Percentiles rank a stretch among this genome's conserved stretches.
Conservation (phyloP, 2,113 vertebrate species). For the Rafetus swinhoei region DNA sequence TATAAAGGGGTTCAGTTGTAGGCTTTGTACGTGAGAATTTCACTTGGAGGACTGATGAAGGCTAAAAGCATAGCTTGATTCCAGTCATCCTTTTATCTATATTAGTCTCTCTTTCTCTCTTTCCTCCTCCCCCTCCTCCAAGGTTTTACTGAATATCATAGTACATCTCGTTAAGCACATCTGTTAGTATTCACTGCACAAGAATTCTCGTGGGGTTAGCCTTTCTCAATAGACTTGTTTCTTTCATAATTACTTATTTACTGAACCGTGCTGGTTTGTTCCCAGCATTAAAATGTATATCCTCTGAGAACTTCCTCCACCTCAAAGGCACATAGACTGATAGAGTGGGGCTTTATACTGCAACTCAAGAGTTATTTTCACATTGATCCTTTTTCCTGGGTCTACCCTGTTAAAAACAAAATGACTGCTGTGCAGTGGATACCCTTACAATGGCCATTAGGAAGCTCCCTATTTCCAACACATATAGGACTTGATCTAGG, state of each 20-base stretch:
- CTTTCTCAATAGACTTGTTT: slow-evolving; percentile 54
- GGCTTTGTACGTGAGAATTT: not conserved
- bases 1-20: not conserved
- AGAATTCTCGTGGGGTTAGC: slow-evolving; percentile 37
- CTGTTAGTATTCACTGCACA: slow-evolving; percentile 68
- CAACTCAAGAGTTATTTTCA: not conserved
- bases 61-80: not conserved
- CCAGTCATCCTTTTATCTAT: slow-evolving; percentile 19
- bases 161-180: slow-evolving; percentile 57
- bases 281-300: slow-evolving; percentile 64
- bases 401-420: slow-evolving; percentile 16
- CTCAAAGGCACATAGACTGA: slow-evolving; percentile 42
- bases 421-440: not conserved
- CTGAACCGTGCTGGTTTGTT: slow-evolving; percentile 58
- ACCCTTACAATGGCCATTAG: not conserved
- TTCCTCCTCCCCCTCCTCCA: not conserved
- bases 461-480: not conserved
- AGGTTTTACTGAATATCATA: not conserved
- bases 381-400: not conserved
- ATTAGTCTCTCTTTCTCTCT: not conserved
- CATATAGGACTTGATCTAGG: not conserved
- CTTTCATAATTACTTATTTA: slow-evolving; percentile 65
- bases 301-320: slow-evolving; percentile 53
- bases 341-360: not conserved
- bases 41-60: fast-evolving